Evolutionary conservation across 2,797 vertebrate species (phyloP).

Genomic region (Alcedo atthis): DNA sequence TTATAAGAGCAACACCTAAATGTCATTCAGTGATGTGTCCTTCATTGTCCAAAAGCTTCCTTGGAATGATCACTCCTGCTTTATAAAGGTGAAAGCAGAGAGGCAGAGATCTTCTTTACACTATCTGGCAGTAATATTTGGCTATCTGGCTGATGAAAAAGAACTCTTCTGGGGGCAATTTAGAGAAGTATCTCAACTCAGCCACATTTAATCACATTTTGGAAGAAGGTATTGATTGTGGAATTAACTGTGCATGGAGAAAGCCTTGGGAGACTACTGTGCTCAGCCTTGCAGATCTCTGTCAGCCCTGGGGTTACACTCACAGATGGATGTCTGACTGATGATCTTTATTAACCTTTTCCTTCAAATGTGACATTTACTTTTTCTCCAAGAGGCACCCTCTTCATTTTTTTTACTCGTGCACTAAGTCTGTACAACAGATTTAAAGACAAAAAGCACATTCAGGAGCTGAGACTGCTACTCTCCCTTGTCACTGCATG

Average conservation of each 20-base stretch:
- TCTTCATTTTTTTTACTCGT: not conserved
- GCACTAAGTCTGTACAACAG: not conserved
- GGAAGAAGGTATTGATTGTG: not conserved
- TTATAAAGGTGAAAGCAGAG: not conserved
- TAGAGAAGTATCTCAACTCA: not conserved
- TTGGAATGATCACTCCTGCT: not conserved
- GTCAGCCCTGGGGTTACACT: not conserved
- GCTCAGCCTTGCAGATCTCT: not conserved
- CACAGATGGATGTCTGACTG: not conserved
- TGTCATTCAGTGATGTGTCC: not conserved
- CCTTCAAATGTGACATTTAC: not conserved
- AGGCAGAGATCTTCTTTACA: not conserved
- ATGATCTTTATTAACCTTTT: slow-evolving; percentile 1
- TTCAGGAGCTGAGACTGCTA: not conserved
- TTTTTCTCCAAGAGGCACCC: not conserved
- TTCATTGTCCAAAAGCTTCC: not conserved
- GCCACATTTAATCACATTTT: slow-evolving; percentile 11
- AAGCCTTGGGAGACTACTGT: not conserved
- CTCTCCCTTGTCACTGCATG: not conserved
- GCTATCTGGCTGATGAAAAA: not conserved
- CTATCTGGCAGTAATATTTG: not conserved
- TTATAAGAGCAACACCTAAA: not conserved
- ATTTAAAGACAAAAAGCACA: not conserved
- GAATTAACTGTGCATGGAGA: not conserved
- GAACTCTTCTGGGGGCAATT: not conserved